These are phyloP conservation scores for Actinemys pallida DNA, from an alignment of 2,113 vertebrate species.

Conservation along the genomic window DNA sequence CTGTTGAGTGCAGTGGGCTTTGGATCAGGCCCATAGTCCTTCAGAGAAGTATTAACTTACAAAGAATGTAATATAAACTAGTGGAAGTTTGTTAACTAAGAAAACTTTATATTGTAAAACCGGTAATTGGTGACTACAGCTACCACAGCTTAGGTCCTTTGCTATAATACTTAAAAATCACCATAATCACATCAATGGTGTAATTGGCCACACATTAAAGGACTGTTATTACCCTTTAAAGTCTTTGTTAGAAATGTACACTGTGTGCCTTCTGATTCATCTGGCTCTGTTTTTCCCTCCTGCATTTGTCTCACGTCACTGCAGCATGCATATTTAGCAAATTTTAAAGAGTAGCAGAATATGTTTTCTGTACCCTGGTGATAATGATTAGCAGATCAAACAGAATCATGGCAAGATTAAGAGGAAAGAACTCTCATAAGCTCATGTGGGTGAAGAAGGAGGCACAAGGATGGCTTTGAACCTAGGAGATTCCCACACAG, in stretches of 20 bases:
- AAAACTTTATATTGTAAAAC: neutral
- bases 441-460: neutral
- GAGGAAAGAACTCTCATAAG: neutral
- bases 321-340: neutral
- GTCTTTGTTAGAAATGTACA: neutral
- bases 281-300: neutral
- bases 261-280: neutral
- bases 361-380: neutral
- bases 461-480: neutral
- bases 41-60: neutral
- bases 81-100: neutral
- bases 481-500: neutral
- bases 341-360: constrained; percentile 1
- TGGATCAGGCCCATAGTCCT: accelerated
- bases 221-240: neutral
- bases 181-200: neutral
- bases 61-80: neutral
- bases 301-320: neutral
- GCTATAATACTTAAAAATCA: neutral
- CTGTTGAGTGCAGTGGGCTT: neutral
- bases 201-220: neutral
- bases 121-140: neutral
- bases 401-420: neutral
- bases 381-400: constrained; percentile 33
- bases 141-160: neutral